These are phyloP conservation scores for Lithophane leautieri DNA, from an alignment of 2,888 invertebrate species.

Conservation along the genomic window DNA sequence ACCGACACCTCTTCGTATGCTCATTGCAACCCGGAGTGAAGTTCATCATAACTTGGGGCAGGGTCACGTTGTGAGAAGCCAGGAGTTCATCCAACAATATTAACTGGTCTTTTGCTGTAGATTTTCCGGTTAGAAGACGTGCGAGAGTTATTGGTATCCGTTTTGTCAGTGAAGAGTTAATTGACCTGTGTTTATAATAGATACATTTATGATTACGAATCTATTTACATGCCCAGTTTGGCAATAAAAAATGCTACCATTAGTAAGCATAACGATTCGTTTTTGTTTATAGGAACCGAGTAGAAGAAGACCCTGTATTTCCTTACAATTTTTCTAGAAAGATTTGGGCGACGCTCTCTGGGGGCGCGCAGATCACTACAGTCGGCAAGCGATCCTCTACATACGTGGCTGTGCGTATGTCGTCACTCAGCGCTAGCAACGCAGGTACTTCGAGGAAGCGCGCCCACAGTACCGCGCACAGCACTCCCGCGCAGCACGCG, in stretches of 20 bases:
- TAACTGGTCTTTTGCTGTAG: slow-evolving; percentile 66
- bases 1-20: slow-evolving; percentile 75
- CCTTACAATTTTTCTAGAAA: slow-evolving; percentile 74
- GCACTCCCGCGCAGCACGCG: slow-evolving; percentile 80
- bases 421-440: slow-evolving; percentile 75
- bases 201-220: background rate
- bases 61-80: slow-evolving; percentile 67
- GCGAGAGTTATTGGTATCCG: slow-evolving; percentile 69
- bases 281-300: too few species aligned
- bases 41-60: slow-evolving; percentile 72
- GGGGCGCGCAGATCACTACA: slow-evolving; percentile 77
- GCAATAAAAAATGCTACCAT: too few species aligned
- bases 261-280: too few species aligned
- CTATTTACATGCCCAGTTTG: too few species aligned
- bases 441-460: slow-evolving; percentile 82
- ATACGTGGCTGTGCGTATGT: slow-evolving; percentile 53
- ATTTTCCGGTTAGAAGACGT: slow-evolving; percentile 71
- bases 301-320: background rate
- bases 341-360: slow-evolving; percentile 67
- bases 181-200: slow-evolving; percentile 39
- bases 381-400: slow-evolving; percentile 69
- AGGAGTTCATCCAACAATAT: slow-evolving; percentile 73
- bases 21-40: slow-evolving; percentile 73
- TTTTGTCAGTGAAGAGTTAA: slow-evolving; percentile 53
- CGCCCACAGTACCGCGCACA: slow-evolving; percentile 83